Percentiles rank a stretch among this genome's conserved stretches.
Evolutionary conservation across 2,888 invertebrate genomes (phyloP).

Genomic region (Empis stercorea): DNA sequence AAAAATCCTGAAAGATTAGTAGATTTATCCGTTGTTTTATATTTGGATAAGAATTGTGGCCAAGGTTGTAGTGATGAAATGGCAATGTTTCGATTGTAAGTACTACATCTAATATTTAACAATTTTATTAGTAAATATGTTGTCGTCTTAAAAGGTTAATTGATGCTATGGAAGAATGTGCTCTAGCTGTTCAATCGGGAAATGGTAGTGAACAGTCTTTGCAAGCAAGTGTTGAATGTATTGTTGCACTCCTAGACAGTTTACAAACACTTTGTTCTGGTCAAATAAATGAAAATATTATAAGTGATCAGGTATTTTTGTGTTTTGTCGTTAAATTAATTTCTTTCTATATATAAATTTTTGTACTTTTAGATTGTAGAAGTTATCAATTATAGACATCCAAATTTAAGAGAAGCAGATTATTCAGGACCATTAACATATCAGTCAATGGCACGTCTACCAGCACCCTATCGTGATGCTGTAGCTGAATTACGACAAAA

Average conservation of each 20-base stretch:
- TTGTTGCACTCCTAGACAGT: conserved; percentile 69
- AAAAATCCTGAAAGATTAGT: conserved; percentile 61
- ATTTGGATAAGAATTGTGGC: conserved; percentile 51
- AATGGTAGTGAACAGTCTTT: conserved; percentile 62
- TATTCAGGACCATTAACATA: conserved; percentile 77
- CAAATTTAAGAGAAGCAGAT: conserved; percentile 57
- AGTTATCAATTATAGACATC: conserved; percentile 52
- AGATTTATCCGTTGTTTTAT: conserved; percentile 48
- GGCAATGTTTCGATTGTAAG: conserved; percentile 69
- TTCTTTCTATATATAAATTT: background rate
- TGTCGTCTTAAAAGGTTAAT: conserved; percentile 50
- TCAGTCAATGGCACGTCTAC: conserved; percentile 68
- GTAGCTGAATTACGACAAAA: conserved; percentile 53
- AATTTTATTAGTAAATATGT: background rate
- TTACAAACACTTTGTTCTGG: conserved; percentile 72
- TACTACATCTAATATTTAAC: conserved; percentile 15
- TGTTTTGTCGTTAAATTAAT: background rate
- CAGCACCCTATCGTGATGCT: conserved; percentile 67
- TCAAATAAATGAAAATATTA: conserved; percentile 47
- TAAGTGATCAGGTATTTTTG: conserved; percentile 28
- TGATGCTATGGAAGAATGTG: conserved; percentile 87
- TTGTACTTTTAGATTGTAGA: conserved; percentile 27
- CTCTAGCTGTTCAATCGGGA: conserved; percentile 49
- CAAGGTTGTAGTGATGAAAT: conserved; percentile 61
- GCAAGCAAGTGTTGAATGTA: conserved; percentile 70